These are phyloP conservation scores for Mastigias papua DNA, from an alignment of 30 jellyfish, hydroid and myxozoan species.

Conservation along the genomic window DNA sequence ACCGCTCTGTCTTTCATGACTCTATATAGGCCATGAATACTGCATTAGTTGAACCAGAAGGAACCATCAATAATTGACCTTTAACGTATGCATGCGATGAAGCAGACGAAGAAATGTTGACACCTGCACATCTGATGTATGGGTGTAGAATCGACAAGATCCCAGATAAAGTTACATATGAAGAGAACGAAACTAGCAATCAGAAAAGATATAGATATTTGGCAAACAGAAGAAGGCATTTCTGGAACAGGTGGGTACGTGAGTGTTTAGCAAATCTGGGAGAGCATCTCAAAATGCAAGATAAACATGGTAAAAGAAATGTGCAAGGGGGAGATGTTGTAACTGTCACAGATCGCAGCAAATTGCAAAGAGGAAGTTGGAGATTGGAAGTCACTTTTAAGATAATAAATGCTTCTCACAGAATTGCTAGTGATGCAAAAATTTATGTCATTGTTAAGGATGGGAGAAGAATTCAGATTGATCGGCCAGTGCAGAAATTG, in stretches of 20 bases:
- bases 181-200: slow-evolving; percentile 6
- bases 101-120: slow-evolving; percentile 16
- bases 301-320: not conserved
- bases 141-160: slow-evolving; percentile 25
- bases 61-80: slow-evolving; percentile 40
- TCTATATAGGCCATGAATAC: too few relatives aligned
- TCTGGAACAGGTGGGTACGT: slow-evolving; percentile 43
- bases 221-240: not conserved
- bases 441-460: not conserved
- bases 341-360: slow-evolving; percentile 18
- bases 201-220: slow-evolving; percentile 13
- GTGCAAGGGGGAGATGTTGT: slow-evolving; percentile 49
- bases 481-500: slow-evolving; percentile 34
- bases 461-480: not conserved
- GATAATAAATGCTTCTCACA: slow-evolving; percentile 5
- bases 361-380: slow-evolving; percentile 33
- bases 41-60: slow-evolving; percentile 35
- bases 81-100: slow-evolving; percentile 43
- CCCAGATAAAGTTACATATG: not conserved
- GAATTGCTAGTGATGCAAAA: slow-evolving; percentile 21
- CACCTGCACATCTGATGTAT: slow-evolving; percentile 57
- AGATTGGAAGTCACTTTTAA: slow-evolving; percentile 17
- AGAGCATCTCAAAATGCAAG: slow-evolving; percentile 9
- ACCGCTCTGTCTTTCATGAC: too few relatives aligned
- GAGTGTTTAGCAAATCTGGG: slow-evolving; percentile 21